Conservation (phyloP, 2,888 invertebrate species). For the Hedychridium roseum region DNA sequence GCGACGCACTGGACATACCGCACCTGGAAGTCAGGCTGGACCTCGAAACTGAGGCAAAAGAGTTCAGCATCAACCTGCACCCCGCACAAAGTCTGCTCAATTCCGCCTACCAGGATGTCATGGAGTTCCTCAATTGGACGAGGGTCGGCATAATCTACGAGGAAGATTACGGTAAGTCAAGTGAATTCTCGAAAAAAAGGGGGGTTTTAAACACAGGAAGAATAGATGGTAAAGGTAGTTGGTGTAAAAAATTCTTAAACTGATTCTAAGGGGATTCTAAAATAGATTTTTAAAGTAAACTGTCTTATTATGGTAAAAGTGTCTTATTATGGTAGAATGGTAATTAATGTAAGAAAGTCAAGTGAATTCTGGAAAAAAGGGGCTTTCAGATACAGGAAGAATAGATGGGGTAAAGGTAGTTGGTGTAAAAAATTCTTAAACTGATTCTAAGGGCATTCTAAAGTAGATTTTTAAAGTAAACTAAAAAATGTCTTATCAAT, state of each 20-base stretch:
- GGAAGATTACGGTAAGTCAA: constrained; percentile 73
- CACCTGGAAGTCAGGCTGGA: constrained; percentile 77
- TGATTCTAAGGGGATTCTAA: neutral
- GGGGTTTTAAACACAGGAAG: neutral
- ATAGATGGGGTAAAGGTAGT: neutral
- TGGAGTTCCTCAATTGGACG: constrained; percentile 82
- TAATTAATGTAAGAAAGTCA: too few relatives aligned
- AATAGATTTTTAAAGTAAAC: too few relatives aligned
- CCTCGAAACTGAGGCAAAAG: constrained; percentile 68
- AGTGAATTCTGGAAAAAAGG: neutral
- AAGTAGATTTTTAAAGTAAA: too few relatives aligned
- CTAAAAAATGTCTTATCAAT: too few relatives aligned
- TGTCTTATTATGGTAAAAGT: too few relatives aligned
- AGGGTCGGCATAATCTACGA: constrained; percentile 83
- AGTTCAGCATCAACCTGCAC: constrained; percentile 80
- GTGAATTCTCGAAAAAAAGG: neutral
- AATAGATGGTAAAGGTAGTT: neutral
- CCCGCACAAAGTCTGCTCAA: constrained; percentile 79
- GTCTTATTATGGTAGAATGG: too few relatives aligned
- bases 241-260: neutral
- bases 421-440: neutral
- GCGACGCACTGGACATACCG: constrained; percentile 82
- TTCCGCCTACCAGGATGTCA: constrained; percentile 78
- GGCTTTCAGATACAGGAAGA: neutral
- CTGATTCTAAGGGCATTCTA: neutral